Evolutionary conservation across 2,113 vertebrate species (phyloP).

Genomic region (Bufo gargarizans): DNA sequence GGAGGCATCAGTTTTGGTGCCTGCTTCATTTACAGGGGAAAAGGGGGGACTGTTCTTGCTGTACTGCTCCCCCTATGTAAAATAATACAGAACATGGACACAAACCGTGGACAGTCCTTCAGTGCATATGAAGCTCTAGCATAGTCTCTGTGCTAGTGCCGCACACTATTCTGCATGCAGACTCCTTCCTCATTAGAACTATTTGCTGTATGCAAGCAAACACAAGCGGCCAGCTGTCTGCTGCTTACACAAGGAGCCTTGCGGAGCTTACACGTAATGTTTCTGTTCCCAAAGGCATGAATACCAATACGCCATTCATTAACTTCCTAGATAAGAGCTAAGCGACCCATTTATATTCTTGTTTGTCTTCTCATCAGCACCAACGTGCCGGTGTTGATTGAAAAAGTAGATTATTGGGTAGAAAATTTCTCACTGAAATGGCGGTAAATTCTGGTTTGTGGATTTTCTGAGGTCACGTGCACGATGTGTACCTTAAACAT

Average conservation of each 20-base stretch:
- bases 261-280: background rate
- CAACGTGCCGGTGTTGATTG: background rate
- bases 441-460: background rate
- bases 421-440: background rate
- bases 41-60: no score
- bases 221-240: conserved; percentile 11
- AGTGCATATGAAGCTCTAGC: background rate
- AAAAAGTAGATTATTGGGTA: background rate
- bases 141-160: background rate
- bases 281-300: conserved; percentile 19
- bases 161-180: background rate
- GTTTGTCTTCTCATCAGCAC: conserved; percentile 2
- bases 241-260: background rate
- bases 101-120: background rate
- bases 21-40: background rate
- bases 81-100: background rate
- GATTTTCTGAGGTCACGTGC: background rate
- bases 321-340: conserved; percentile 26
- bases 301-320: conserved; percentile 10
- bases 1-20: background rate
- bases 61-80: background rate
- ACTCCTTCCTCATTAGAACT: background rate
- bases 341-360: conserved; percentile 18
- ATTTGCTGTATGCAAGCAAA: conserved; percentile 22
- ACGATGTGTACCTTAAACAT: background rate